phyloP scores from a whole-genome alignment of 2,113 vertebrate genomes.

The Gobius niger region DNA sequence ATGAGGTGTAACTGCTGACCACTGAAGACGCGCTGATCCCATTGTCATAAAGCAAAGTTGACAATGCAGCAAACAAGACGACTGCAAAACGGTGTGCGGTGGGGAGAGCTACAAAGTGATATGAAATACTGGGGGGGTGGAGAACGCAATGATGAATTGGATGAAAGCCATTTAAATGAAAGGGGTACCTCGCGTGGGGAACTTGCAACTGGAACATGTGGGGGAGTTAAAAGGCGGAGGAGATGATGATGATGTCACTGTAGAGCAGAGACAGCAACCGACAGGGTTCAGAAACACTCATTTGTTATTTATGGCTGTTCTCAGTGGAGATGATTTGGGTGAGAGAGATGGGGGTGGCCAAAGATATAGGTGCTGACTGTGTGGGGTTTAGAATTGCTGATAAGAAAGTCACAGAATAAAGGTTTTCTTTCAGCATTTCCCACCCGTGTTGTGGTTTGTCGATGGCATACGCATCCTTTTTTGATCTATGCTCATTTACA shows the following conservation, averaged over 20 bases:
- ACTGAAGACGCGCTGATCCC: background rate
- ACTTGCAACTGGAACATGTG: slow-evolving; percentile 26
- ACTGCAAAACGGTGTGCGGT: slow-evolving; percentile 12
- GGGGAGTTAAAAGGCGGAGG: slow-evolving; percentile 49
- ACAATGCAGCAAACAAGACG: background rate
- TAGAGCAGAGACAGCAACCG: slow-evolving; percentile 40
- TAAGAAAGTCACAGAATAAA: background rate
- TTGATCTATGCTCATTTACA: no score
- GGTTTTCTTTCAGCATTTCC: no score
- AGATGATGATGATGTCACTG: slow-evolving; percentile 62
- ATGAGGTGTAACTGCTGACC: no score
- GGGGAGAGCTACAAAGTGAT: slow-evolving; percentile 27
- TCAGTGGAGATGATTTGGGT: slow-evolving; percentile 41
- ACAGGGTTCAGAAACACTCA: slow-evolving; percentile 52
- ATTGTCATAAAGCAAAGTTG: slow-evolving; percentile 7
- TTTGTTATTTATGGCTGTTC: slow-evolving; percentile 58
- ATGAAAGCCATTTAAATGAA: slow-evolving; percentile 21
- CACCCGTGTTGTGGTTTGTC: no score
- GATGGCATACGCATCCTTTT: no score
- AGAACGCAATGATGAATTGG: slow-evolving; percentile 19
- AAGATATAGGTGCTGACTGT: slow-evolving; percentile 1
- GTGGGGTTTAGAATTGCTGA: background rate
- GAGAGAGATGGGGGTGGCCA: slow-evolving; percentile 14
- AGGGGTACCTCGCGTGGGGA: slow-evolving; percentile 28
- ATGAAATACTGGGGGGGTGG: background rate